These are phyloP conservation scores for Xerus inauris DNA, from an alignment of 2,113 vertebrate genomes.

Conservation along the genomic window DNA sequence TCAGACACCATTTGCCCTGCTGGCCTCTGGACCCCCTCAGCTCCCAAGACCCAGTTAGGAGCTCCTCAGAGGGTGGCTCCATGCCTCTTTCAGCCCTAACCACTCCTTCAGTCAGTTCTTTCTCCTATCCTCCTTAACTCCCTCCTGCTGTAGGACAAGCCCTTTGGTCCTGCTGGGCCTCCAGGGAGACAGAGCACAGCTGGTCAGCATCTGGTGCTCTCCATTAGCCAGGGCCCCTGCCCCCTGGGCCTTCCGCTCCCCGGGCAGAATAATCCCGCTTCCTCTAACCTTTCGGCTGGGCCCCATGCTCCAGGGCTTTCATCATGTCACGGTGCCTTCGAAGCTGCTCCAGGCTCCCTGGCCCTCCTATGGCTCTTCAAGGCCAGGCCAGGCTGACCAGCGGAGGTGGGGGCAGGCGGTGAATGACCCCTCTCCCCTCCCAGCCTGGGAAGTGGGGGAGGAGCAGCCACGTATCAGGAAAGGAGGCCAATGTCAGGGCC, in stretches of 20 bases:
- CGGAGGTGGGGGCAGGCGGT: neutral
- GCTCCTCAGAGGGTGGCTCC: neutral
- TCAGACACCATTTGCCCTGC: neutral
- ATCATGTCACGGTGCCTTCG: conserved; percentile 64
- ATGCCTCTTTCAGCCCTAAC: neutral
- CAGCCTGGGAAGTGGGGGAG: neutral
- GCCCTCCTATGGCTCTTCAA: conserved; percentile 66
- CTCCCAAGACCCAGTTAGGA: neutral
- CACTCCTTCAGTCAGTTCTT: conserved; percentile 53
- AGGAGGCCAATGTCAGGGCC: neutral
- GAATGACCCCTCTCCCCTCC: conserved; percentile 45
- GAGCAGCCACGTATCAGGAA: neutral
- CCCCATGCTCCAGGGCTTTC: conserved; percentile 59
- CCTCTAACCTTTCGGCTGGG: conserved; percentile 80
- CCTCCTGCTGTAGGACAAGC: conserved; percentile 57
- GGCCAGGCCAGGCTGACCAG: conserved; percentile 27
- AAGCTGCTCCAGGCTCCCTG: conserved; percentile 64
- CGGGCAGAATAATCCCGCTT: conserved; percentile 77
- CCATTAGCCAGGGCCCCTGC: conserved; percentile 77
- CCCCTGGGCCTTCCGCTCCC: conserved; percentile 80
- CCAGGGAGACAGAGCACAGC: conserved; percentile 76
- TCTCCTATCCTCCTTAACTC: conserved; percentile 62
- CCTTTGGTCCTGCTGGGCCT: conserved; percentile 61
- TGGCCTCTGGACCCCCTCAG: neutral
- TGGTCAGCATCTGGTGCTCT: conserved; percentile 80